Conservation (phyloP, 2,113 vertebrate genomes). For the Onychostruthus taczanowskii region DNA sequence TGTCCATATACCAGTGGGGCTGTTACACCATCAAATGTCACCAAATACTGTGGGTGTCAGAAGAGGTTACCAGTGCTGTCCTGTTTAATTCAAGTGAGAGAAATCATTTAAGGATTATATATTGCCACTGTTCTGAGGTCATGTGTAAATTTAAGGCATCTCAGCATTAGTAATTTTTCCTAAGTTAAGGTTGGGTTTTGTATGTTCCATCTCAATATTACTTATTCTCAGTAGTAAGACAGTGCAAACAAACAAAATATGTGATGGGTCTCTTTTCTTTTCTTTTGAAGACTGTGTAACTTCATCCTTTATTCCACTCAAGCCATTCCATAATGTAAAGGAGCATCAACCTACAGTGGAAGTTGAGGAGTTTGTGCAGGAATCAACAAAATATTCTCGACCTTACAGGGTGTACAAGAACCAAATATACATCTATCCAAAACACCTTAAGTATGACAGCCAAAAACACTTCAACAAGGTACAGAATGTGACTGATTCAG, state of each 20-base stretch:
- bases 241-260: neutral
- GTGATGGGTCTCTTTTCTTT: constrained; percentile 58
- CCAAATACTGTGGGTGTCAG: neutral
- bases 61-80: neutral
- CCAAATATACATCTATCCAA: constrained; percentile 97
- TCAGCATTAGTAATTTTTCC: neutral
- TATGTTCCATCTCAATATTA: neutral
- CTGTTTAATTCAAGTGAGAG: neutral
- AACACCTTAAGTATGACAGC: constrained; percentile 95
- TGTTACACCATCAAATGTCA: neutral
- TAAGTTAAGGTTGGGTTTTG: neutral
- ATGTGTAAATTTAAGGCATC: neutral
- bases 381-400: constrained; percentile 88
- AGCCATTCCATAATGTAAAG: constrained; percentile 86
- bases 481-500: neutral
- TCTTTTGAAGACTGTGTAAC: constrained; percentile 90
- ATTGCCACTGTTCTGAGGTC: neutral
- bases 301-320: constrained; percentile 91
- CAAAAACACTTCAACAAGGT: constrained; percentile 99
- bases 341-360: constrained; percentile 86
- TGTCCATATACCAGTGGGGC: neutral
- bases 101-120: neutral
- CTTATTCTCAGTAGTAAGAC: neutral
- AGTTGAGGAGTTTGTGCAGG: constrained; percentile 93
- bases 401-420: constrained; percentile 93